Evolutionary conservation across 2,113 vertebrate species (phyloP), one percentile per base, ranked within the genome.

Genomic region (Recurvirostra avosetta): DNA sequence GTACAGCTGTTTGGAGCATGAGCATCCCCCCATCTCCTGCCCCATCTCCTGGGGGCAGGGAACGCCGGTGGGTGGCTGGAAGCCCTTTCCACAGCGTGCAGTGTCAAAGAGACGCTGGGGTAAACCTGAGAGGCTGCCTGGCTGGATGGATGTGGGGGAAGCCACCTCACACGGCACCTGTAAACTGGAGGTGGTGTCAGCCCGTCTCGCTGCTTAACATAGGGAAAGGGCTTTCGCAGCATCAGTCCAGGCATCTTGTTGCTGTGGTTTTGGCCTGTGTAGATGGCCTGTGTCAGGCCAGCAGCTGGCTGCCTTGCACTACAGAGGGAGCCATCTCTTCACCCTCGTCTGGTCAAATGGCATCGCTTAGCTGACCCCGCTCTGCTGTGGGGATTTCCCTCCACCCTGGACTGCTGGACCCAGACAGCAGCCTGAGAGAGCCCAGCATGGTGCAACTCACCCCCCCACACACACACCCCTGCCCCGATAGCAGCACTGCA

Each of bases 151-250:
- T 93, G 13, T 0, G 0, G 36, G 40, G 8, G 32, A 43, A 66
- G 13, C 22, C 38, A n/a, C 26, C 36, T 21, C 40, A 30, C 6
- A 2, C 1, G 1, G n/a, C 17, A 13, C 16, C 67, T 66, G 19
- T 43, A 34, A 73, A 45, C 8, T 34, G n/a, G 43, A 80, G 40
- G 4, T 68, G 26, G 29, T 45, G 14, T 53, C 45, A 61, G 14
- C 34, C 53, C 19, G 0, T 30, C 41, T 88, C 1, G 0, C 74
- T 72, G 47, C 34, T 18, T 40, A 53, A 23, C 22, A 4, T 1
- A 4, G 12, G 36, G 34, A 79, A 85, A 56, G 26, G 17, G 29
- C 13, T 62, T 78, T 85, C 21, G 5, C 34, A 63, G 52, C 78
- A 82, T 13, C 8, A 26, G 61, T 58, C 30, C 34, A 30, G 15